Base-by-base conservation (phyloP, 2,888 invertebrate species). In the Lagria hirta region DNA sequence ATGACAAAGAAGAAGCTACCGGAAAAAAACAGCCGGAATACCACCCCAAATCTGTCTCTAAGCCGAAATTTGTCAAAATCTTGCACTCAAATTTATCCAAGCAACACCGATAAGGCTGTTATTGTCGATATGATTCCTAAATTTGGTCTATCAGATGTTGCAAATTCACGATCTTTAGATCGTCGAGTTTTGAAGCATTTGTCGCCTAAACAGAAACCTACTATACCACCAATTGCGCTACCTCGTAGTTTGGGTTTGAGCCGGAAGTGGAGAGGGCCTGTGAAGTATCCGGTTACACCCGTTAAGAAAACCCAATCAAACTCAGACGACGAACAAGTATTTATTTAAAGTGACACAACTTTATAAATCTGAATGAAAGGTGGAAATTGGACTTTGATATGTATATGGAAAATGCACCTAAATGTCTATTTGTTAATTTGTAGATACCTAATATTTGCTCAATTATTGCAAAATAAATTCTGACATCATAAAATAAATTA, bases 241-340 rank as follows among this genome's bases (percentile, higher is more conserved):
- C 81, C 81, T 4, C 72, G 80, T 45, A 79, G 78, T 59, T 75
- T 78, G 55, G 80, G 79, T 1, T 63, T 80, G 21, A 75, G 82
- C 42, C 71, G 82, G 52, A 75, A 75, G 51, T 82, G 81, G 80
- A 58, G 77, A 29, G 82, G 82, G 1, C 82, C 81, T 11, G 80
- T 82, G 1, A 69, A 75, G 51, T 82, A 82, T 64, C 82, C 82
- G 2, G 82, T 82, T 3, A 82, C 82, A 17, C 82, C 82, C 23
- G 75, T 80, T 37, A 81, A 81, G 58, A 66, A 66, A 53, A 57
- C 30, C 33, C 73, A 77, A 49, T 61, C 61, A 15, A 64, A 61
- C 56, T 80, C 80, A 1, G 80, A 81, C 61, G 80, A 81, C 60
- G 81, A 81, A 65, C 81, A 81, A 68, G 79, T 82, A 69, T 81